Percentiles rank a stretch among this genome's conserved stretches.
Evolutionary conservation across 2,113 vertebrate species (phyloP).

Genomic region (Pedetes capensis): DNA sequence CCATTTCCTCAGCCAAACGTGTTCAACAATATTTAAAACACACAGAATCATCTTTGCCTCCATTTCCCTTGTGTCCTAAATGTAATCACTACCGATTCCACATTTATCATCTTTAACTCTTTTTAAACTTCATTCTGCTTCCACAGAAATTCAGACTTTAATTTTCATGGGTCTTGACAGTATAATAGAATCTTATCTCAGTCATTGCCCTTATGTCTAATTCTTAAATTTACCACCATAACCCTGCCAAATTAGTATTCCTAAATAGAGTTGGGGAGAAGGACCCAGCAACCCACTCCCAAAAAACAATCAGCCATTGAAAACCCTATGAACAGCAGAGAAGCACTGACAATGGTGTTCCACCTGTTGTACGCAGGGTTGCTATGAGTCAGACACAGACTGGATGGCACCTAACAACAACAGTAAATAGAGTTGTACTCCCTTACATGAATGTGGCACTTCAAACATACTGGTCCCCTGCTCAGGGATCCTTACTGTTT

Average conservation of each 20-base stretch:
- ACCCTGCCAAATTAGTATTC: neutral
- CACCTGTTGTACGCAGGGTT: too few species aligned
- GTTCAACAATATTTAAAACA: neutral
- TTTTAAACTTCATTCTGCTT: neutral
- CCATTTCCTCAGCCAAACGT: neutral
- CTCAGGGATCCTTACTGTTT: slow-evolving; percentile 37
- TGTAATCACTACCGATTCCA: neutral
- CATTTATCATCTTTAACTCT: neutral
- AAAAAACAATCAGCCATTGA: too few species aligned
- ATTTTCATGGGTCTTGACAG: neutral
- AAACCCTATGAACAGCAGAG: too few species aligned
- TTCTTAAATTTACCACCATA: neutral
- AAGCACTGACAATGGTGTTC: too few species aligned
- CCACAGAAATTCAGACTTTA: neutral
- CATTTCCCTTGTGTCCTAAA: neutral
- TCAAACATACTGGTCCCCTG: neutral
- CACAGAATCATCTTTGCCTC: neutral
- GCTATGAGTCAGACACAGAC: too few species aligned
- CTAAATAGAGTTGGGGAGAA: neutral
- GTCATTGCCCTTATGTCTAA: neutral
- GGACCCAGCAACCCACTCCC: too few species aligned
- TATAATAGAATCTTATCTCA: neutral
- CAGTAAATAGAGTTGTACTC: neutral
- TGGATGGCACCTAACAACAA: too few species aligned
- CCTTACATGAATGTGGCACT: neutral